These are phyloP conservation scores for Puffinus mauretanicus DNA, from an alignment of 2,113 vertebrate species.

Conservation along the genomic window DNA sequence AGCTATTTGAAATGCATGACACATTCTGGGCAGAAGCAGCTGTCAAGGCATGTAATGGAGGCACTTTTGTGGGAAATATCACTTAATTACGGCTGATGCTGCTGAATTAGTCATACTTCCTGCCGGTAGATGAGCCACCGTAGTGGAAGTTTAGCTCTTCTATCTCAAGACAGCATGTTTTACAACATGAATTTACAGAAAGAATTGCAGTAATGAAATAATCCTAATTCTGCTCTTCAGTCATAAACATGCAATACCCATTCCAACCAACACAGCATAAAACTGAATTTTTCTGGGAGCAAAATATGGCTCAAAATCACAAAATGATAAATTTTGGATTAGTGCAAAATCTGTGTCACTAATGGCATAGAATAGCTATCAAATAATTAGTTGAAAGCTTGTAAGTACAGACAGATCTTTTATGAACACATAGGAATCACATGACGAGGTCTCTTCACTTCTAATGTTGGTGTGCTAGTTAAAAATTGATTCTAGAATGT, in stretches of 20 bases:
- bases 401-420: background rate
- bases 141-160: background rate
- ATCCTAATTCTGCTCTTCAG: background rate
- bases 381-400: background rate
- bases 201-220: background rate
- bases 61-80: background rate
- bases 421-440: background rate
- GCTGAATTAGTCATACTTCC: background rate
- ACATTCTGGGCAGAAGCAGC: background rate
- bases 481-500: background rate
- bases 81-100: background rate
- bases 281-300: background rate
- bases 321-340: background rate
- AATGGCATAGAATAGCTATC: background rate
- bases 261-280: background rate
- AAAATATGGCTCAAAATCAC: background rate
- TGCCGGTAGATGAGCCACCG: rapidly evolving
- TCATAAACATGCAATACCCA: background rate
- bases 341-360: background rate
- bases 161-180: background rate
- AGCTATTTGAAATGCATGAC: constrained; percentile 1
- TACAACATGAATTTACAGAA: background rate
- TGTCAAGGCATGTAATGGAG: background rate
- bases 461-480: background rate
- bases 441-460: background rate